Base-by-base conservation (phyloP, 2,797 vertebrate species). In the Urocyon cinereoargenteus region DNA sequence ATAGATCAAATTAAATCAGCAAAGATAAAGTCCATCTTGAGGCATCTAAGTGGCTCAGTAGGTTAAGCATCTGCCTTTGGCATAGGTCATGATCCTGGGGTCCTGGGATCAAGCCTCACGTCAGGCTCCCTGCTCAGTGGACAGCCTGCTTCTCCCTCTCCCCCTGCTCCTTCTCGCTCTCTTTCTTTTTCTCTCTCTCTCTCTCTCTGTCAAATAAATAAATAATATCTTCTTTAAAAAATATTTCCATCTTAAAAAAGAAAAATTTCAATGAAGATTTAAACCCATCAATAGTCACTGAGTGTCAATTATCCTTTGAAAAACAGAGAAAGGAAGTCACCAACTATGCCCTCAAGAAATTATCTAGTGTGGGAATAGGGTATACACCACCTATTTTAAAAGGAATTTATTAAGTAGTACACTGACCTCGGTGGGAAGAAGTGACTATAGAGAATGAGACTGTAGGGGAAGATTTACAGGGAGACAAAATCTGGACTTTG, bases 311-410 rank as follows among this genome's bases (percentile, higher is more conserved):
- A 49, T 26, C 5, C 49, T 61, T 21, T 34, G 31, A 15, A 73
- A 82, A 66, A 91, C 66, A 64, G 18, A 68, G 19, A 15, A 26
- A 31, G 55, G 3, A n/a, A 92, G 68, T 7, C 21, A 3, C 24
- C 18, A 19, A 72, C 26, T 15, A 40, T 0, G 2, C 26, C 31
- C 7, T 61, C 66, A 6, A 77, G 59, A 75, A 61, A 79, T 15
- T 3, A 34, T 18, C 40, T 64, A 16, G 31, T 18, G 11, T 61
- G 18, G 12, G 57, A 16, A 31, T 14, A 66, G 21, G n/a, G 21
- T 4, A n/a, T 0, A 26, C 0, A 3, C 3, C 15, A 5, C 2
- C 28, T 19, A 4, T 28, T 86, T 68, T 21, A 55, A 70, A 59
- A 90, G 57, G 57, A 83, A 57, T 5, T 11, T 55, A 34, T 51